phyloP scores from a whole-genome alignment of 1,140 invertebrate species.

The Zelostemma sp. region DNA sequence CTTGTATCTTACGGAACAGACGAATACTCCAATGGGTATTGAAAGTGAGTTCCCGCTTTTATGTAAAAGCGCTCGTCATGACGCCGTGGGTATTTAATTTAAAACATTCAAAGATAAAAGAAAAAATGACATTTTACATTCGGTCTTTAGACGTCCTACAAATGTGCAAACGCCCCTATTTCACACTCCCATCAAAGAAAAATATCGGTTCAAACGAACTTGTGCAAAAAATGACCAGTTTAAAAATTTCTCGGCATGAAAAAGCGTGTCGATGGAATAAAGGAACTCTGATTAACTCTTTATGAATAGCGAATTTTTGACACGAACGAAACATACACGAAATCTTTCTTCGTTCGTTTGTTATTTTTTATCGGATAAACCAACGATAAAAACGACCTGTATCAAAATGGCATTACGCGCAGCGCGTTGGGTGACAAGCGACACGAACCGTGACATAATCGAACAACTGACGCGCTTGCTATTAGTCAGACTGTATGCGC shows the following conservation, averaged over 20 bases:
- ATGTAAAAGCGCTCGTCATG: slow-evolving; percentile 6
- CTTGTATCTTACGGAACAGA: slow-evolving; percentile 40
- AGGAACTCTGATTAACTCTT: too few species aligned
- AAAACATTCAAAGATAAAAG: too few species aligned
- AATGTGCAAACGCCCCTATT: too few species aligned
- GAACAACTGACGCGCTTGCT: slow-evolving; percentile 19
- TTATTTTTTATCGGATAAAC: neutral
- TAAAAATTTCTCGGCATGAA: too few species aligned
- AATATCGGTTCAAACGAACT: too few species aligned
- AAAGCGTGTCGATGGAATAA: too few species aligned
- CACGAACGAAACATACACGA: neutral
- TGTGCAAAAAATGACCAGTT: too few species aligned
- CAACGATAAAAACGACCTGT: neutral
- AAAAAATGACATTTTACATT: too few species aligned
- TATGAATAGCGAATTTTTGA: neutral
- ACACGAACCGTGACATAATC: slow-evolving; percentile 22
- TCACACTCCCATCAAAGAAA: too few species aligned
- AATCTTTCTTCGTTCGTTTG: neutral
- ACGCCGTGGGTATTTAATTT: too few species aligned
- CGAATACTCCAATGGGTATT: slow-evolving; percentile 39
- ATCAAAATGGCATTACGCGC: neutral
- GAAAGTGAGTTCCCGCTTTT: slow-evolving; percentile 40
- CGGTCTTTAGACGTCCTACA: too few species aligned
- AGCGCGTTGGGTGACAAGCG: neutral
- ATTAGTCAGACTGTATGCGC: slow-evolving; percentile 29